phyloP scores from a whole-genome alignment of 2,888 invertebrate genomes.

The Podabrus alpinus region DNA sequence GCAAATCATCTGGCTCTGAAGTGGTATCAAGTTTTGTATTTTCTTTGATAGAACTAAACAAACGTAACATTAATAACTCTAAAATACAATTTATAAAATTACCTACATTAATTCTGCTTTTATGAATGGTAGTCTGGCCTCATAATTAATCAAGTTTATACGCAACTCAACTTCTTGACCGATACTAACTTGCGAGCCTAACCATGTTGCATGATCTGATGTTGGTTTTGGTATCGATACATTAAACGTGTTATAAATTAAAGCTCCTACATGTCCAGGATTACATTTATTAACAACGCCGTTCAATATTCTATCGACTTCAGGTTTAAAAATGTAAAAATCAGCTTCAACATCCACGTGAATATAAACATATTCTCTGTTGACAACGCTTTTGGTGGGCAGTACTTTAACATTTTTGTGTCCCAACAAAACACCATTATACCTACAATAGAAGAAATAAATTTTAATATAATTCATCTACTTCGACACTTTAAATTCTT shows the following conservation, averaged over 20 bases:
- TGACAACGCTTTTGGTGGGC: conserved; percentile 62
- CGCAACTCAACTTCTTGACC: conserved; percentile 66
- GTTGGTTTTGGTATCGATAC: conserved; percentile 67
- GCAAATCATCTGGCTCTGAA: neutral
- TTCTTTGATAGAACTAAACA: conserved; percentile 22
- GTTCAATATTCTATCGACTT: conserved; percentile 62
- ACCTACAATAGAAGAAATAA: conserved; percentile 56
- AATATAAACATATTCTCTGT: conserved; percentile 66
- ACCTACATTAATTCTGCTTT: conserved; percentile 61
- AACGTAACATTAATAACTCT: neutral
- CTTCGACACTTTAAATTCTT: no score
- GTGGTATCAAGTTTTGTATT: neutral
- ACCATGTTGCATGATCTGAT: conserved; percentile 58
- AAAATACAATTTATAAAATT: neutral
- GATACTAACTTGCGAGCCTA: conserved; percentile 60
- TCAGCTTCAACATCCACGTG: conserved; percentile 71
- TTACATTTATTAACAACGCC: conserved; percentile 72
- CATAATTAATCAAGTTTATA: conserved; percentile 63
- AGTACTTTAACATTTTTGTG: conserved; percentile 68
- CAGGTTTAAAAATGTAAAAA: conserved; percentile 70
- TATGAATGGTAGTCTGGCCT: conserved; percentile 66
- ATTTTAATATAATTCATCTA: neutral
- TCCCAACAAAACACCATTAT: conserved; percentile 69
- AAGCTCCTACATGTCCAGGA: conserved; percentile 67
- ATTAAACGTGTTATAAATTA: conserved; percentile 73